Percentiles rank a stretch among this genome's conserved stretches.
Evolutionary conservation across 2,797 vertebrate genomes (phyloP).

Genomic region (Urocyon cinereoargenteus): DNA sequence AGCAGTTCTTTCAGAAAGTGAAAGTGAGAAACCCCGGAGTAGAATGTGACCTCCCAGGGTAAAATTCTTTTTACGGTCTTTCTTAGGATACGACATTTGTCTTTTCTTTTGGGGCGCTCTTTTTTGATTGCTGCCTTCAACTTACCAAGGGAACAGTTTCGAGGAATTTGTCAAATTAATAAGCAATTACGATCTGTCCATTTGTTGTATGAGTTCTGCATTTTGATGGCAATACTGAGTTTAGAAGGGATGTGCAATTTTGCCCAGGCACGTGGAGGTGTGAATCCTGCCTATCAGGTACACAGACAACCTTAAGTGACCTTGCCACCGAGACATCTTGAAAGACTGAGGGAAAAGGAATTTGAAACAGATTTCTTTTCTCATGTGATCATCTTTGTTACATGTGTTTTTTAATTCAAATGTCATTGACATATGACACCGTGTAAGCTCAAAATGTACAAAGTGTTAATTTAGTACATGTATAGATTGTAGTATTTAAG

Average conservation of each 20-base stretch:
- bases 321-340: background rate
- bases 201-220: background rate
- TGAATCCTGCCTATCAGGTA: background rate
- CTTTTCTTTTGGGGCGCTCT: background rate
- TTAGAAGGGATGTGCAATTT: background rate
- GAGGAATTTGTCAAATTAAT: background rate
- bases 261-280: background rate
- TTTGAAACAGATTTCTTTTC: background rate
- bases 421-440: background rate
- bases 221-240: background rate
- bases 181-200: background rate
- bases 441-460: background rate
- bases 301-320: background rate
- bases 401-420: background rate
- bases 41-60: background rate
- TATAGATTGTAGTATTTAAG: background rate
- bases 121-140: background rate
- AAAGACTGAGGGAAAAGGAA: background rate
- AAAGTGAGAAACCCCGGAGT: background rate
- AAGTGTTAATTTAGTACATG: background rate
- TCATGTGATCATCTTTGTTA: background rate
- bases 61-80: background rate
- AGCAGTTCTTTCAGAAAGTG: background rate
- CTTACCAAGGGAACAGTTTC: background rate
- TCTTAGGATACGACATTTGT: background rate